Conservation (phyloP, 2,797 vertebrate species). For the Poeciliopsis presidionis region DNA sequence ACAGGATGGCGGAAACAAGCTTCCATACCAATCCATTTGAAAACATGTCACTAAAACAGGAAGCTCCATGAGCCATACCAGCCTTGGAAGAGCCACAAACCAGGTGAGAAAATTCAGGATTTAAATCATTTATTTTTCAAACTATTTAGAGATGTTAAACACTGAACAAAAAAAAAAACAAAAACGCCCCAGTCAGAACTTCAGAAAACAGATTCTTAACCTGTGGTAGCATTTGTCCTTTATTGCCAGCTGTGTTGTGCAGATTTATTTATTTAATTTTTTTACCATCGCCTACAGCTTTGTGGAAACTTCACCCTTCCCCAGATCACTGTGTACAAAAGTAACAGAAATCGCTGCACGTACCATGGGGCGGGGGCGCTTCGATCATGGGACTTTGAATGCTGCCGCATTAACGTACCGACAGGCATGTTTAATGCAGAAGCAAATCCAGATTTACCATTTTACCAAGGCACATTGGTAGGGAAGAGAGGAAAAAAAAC, state of each 20-base stretch:
- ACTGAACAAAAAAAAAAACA: slow-evolving; percentile 80
- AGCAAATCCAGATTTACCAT: slow-evolving; percentile 76
- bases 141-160: slow-evolving; percentile 84
- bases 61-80: neutral
- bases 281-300: slow-evolving; percentile 61
- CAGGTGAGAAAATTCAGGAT: slow-evolving; percentile 55
- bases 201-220: slow-evolving; percentile 72
- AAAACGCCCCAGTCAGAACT: slow-evolving; percentile 68
- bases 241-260: slow-evolving; percentile 82
- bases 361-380: slow-evolving; percentile 59
- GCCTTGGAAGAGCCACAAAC: slow-evolving; percentile 28
- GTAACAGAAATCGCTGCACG: slow-evolving; percentile 71
- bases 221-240: slow-evolving; percentile 76
- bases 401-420: slow-evolving; percentile 53
- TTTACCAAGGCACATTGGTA: slow-evolving; percentile 86
- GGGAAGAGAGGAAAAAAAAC: slow-evolving; percentile 60
- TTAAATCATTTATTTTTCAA: slow-evolving; percentile 84
- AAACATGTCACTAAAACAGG: neutral
- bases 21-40: neutral
- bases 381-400: slow-evolving; percentile 61
- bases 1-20: too few relatives aligned
- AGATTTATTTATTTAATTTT: too few relatives aligned
- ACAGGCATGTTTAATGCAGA: slow-evolving; percentile 61
- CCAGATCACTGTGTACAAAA: slow-evolving; percentile 66
- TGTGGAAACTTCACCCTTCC: slow-evolving; percentile 54